phyloP scores from a whole-genome alignment of 2,113 vertebrate genomes.

The Gymnorhina tibicen region DNA sequence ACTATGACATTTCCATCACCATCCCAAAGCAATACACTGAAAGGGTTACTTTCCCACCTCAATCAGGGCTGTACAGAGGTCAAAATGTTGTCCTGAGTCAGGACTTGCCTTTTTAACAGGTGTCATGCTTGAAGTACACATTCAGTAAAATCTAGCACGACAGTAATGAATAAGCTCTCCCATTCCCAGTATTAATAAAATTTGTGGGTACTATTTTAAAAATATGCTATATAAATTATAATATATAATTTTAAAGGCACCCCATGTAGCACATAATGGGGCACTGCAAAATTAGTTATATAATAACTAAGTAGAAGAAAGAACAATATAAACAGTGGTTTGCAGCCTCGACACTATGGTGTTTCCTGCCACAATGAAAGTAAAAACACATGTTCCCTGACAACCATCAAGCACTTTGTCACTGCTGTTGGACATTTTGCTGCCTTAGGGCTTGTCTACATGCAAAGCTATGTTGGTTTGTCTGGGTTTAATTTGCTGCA shows the following conservation, averaged over 20 bases:
- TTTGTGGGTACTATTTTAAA: not conserved
- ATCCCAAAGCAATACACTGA: not conserved
- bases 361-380: constrained; percentile 61
- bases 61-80: not conserved
- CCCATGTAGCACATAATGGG: not conserved
- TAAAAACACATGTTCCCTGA: constrained; percentile 54
- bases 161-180: not conserved
- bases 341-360: constrained; percentile 38
- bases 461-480: constrained; percentile 9
- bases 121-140: not conserved
- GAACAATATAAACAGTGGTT: constrained; percentile 56
- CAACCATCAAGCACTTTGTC: constrained; percentile 43
- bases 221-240: not conserved
- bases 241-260: constrained; percentile 20
- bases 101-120: not conserved
- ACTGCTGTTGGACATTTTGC: constrained; percentile 6
- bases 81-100: not conserved
- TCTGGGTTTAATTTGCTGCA: constrained; percentile 35
- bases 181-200: constrained; percentile 16
- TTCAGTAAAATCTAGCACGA: not conserved
- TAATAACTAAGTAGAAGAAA: constrained; percentile 37
- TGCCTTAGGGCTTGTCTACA: constrained; percentile 37
- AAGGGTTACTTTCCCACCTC: not conserved
- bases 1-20: not conserved
- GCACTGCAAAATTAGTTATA: constrained; percentile 15